A percentile compares a stretch with the other conserved stretches of the same genome.
These are phyloP conservation scores for Macrosiphum euphorbiae DNA, from an alignment of 2,888 invertebrate genomes.

Conservation along the genomic window DNA sequence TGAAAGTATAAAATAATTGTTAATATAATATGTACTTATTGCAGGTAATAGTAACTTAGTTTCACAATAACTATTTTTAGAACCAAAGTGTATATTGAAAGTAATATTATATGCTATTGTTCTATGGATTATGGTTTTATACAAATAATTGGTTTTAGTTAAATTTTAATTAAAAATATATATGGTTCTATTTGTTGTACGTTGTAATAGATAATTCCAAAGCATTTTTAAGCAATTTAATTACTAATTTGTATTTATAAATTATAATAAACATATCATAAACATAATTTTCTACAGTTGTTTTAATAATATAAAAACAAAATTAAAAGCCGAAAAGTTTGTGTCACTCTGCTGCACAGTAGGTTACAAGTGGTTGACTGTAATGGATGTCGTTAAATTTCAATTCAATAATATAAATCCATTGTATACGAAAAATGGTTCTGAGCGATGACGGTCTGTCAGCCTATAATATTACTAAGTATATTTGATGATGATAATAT, in stretches of 20 bases:
- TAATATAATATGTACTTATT: background rate
- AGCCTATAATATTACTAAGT: too few relatives aligned
- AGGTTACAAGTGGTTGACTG: too few relatives aligned
- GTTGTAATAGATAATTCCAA: background rate
- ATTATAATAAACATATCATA: background rate
- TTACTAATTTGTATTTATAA: background rate
- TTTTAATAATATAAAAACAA: background rate
- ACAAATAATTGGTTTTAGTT: background rate
- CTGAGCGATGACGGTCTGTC: too few relatives aligned
- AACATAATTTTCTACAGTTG: background rate
- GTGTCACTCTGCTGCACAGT: too few relatives aligned
- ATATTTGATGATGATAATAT: too few relatives aligned
- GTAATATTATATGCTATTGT: background rate
- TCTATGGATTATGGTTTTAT: background rate
- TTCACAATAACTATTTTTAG: background rate
- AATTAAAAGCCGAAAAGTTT: too few relatives aligned
- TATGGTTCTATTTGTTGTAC: background rate
- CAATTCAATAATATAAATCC: too few relatives aligned
- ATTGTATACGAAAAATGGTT: too few relatives aligned
- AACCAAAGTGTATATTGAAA: background rate
- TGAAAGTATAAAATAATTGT: background rate
- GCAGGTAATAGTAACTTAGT: background rate
- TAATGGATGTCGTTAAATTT: too few relatives aligned
- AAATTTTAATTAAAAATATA: background rate
- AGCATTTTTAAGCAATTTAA: background rate